These are phyloP conservation scores for Stercorarius parasiticus DNA, from an alignment of 2,113 vertebrate species.

Conservation along the genomic window DNA sequence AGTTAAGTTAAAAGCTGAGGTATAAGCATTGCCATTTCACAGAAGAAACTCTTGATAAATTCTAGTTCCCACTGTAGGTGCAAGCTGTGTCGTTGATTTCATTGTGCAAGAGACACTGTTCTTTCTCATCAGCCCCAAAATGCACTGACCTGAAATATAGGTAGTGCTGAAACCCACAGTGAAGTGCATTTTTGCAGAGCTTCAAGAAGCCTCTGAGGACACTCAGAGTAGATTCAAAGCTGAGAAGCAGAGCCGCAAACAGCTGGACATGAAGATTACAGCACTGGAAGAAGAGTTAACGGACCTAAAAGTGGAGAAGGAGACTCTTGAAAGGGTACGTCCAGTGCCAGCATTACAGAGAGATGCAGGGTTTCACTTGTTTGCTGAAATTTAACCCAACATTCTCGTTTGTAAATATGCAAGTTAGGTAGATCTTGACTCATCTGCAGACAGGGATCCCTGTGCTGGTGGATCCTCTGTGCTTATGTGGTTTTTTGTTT, in stretches of 20 bases:
- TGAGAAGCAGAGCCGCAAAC: constrained; percentile 88
- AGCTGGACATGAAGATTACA: constrained; percentile 80
- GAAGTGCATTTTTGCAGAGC: constrained; percentile 72
- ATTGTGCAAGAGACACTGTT: not conserved
- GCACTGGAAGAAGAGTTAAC: constrained; percentile 86
- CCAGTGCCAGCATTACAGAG: not conserved
- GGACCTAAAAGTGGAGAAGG: constrained; percentile 85
- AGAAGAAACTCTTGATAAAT: not conserved
- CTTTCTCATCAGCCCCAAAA: not conserved
- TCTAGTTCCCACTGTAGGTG: not conserved
- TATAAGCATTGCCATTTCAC: not conserved
- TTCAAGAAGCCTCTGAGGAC: constrained; percentile 81
- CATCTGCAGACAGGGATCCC: not conserved
- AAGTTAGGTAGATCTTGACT: not conserved
- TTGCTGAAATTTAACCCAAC: not conserved
- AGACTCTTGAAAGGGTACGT: constrained; percentile 83
- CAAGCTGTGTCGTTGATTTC: not conserved
- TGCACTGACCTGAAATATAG: not conserved
- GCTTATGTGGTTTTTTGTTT: not conserved
- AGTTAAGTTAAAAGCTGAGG: not conserved
- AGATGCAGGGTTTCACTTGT: not conserved
- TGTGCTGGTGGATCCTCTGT: not conserved
- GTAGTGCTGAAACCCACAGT: not conserved
- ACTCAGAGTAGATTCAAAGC: constrained; percentile 76
- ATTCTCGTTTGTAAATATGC: not conserved